Evolutionary conservation across 2,888 invertebrate species (phyloP).

Genomic region (Drosophila demipolita): DNA sequence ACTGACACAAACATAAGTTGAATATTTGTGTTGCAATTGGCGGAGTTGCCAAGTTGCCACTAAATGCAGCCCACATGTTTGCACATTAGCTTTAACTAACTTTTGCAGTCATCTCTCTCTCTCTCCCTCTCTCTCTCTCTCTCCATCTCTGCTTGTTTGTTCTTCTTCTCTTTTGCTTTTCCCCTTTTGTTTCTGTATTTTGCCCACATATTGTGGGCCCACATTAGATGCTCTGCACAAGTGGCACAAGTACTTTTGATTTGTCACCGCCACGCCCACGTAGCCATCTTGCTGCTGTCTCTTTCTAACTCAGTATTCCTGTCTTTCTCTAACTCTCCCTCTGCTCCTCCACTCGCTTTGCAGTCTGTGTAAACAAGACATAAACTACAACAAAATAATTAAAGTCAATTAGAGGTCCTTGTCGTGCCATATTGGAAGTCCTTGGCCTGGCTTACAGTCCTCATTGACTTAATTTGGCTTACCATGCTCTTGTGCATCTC

Average conservation of each 20-base stretch:
- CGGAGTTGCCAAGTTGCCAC: slow-evolving; percentile 25
- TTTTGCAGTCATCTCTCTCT: slow-evolving; percentile 31
- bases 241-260: slow-evolving; percentile 51
- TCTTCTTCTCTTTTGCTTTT: background rate
- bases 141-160: background rate
- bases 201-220: slow-evolving; percentile 21
- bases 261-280: slow-evolving; percentile 50
- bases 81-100: slow-evolving; percentile 59
- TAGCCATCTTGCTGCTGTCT: slow-evolving; percentile 1
- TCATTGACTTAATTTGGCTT: slow-evolving; percentile 59
- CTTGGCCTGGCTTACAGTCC: slow-evolving; percentile 46
- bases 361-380: slow-evolving; percentile 71
- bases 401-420: slow-evolving; percentile 80
- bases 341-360: background rate
- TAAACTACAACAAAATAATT: slow-evolving; percentile 82
- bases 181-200: background rate
- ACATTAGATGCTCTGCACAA: slow-evolving; percentile 32
- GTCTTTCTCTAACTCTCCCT: background rate
- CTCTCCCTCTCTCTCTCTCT: background rate
- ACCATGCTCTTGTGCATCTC: slow-evolving; percentile 54
- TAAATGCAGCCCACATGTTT: slow-evolving; percentile 48
- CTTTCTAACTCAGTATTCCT: background rate
- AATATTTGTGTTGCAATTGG: slow-evolving; percentile 57
- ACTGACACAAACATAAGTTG: slow-evolving; percentile 70
- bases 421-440: slow-evolving; percentile 57